A percentile compares a stretch with the other conserved stretches of the same genome.
phyloP scores from a whole-genome alignment of 2,113 vertebrate species.

The Mionectes macconnelli region DNA sequence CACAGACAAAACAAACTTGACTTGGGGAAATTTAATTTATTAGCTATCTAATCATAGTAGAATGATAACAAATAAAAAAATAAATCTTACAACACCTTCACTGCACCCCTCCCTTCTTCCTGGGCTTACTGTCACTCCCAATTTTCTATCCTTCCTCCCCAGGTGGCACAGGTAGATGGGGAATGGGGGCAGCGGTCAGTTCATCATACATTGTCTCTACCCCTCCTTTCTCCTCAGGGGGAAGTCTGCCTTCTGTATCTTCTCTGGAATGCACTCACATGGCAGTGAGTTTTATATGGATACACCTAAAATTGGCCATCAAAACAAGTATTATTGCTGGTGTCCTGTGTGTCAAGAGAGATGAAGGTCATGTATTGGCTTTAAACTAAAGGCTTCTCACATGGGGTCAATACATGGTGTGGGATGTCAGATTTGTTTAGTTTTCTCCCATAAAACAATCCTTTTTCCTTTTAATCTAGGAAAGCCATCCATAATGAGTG shows the following conservation, averaged over 20 bases:
- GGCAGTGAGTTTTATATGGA: background rate
- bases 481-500: background rate
- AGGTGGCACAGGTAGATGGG: background rate
- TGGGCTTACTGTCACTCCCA: background rate
- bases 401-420: background rate
- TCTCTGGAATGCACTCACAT: background rate
- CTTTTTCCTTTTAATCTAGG: constrained; percentile 3
- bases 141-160: background rate
- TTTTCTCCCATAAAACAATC: constrained; percentile 11
- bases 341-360: background rate
- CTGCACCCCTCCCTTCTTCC: background rate
- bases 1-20: background rate
- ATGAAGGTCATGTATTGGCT: background rate
- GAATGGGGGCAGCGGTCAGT: background rate
- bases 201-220: background rate
- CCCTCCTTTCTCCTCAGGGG: background rate
- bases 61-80: background rate
- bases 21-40: background rate
- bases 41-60: background rate
- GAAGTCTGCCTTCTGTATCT: background rate
- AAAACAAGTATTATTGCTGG: background rate
- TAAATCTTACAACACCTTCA: background rate
- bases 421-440: constrained; percentile 29
- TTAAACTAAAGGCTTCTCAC: background rate
- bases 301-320: background rate